These are phyloP conservation scores for Cavia aperea DNA, from an alignment of 2,113 vertebrate species.

Conservation along the genomic window DNA sequence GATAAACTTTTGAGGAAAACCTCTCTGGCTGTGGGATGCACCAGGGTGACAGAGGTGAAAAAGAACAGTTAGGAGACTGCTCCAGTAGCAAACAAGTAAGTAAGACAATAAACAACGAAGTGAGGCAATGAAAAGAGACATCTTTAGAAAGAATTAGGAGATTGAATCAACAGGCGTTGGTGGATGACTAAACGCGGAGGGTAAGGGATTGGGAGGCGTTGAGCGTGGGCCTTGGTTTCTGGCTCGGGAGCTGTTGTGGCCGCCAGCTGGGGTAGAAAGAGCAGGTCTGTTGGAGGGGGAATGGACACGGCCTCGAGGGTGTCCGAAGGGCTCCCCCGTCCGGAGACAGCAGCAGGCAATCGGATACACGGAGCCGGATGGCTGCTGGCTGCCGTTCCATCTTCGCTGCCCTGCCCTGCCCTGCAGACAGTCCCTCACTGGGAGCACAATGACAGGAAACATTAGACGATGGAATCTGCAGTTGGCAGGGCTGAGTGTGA, in stretches of 20 bases:
- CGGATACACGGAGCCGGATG: neutral
- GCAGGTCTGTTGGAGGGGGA: neutral
- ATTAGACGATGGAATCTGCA: constrained; percentile 40
- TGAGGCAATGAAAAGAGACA: neutral
- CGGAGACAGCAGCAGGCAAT: neutral
- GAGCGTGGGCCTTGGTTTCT: neutral
- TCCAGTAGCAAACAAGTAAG: neutral
- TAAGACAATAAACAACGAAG: neutral
- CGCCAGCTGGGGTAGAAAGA: neutral
- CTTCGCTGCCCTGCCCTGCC: neutral
- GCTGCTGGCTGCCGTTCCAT: neutral
- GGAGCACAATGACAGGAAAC: constrained; percentile 52
- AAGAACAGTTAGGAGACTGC: neutral
- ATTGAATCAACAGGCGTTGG: neutral
- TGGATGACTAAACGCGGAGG: neutral
- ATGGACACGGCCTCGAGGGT: neutral
- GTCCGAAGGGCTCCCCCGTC: neutral
- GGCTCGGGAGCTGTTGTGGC: neutral
- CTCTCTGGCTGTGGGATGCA: neutral
- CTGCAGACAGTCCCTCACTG: constrained; percentile 35
- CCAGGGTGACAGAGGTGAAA: neutral
- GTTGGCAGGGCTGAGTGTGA: constrained; percentile 46
- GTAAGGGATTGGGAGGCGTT: neutral
- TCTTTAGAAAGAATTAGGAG: neutral
- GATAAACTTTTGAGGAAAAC: neutral